Evolutionary conservation across 1,140 invertebrate genomes (phyloP), one percentile per base, ranked within the genome.

Genomic region (Vanessa tameamea): DNA sequence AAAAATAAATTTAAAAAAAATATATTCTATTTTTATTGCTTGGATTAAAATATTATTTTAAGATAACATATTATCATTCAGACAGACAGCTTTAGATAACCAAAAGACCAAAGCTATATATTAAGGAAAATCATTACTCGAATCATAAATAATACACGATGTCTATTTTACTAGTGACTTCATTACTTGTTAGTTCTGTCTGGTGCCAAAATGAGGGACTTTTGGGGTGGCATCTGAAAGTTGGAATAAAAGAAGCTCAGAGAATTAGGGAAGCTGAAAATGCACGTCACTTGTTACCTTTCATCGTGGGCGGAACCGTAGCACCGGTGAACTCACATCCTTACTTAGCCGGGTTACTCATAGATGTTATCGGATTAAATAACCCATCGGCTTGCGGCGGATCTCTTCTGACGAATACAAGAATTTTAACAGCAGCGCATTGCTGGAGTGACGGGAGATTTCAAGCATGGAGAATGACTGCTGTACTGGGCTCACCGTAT

Each of bases 381-480:
- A 64, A 69, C 11, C 79, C 77, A 1, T 83, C 82, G 2, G 84
- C 82, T 0, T 88, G 87, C 53, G 86, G 87, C 15, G 87, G 85
- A 57, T 85, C 87, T 9, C 63, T 89, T 23, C 48, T 89, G 14
- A 79, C 81, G 9, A 26, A 64, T 15, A 73, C 64, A 26, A 85
- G 86, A 69, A 76, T 89, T 9, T 61, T 89, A 9, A 89, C 87
- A 43, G 87, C 87, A 1, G 87, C 87, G n/a, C 87, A 89, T 72
- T 88, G 87, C 69, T 89, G 86, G 86, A 78, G 73, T 48, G 85
- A 87, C 51, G 86, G 86, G n/a, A 75, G 77, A 47, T 78, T 80
- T 64, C 80, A 83, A 72, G 87, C 85, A 13, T 76, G 78, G 74
- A 76, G 77, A 16, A 81, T 89, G 43, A 85, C 81, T 4, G 84